Percentiles rank a stretch among this genome's conserved stretches.
Conservation (phyloP, 2,113 vertebrate species). For the Corynorhinus townsendii region DNA sequence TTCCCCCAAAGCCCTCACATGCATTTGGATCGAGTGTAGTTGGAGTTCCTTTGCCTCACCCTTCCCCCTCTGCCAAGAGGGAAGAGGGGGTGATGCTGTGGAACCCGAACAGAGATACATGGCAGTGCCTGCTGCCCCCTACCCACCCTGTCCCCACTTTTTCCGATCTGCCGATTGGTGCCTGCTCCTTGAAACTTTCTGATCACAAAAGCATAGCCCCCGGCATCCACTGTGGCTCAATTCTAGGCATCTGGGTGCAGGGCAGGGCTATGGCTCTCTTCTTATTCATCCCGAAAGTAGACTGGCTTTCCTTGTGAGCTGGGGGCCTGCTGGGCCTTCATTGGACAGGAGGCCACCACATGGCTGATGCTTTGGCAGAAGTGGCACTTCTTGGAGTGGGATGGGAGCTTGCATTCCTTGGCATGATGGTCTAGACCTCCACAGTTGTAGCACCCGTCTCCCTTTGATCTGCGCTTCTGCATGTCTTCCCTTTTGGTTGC, state of each 20-base stretch:
- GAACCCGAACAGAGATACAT: slow-evolving; percentile 41
- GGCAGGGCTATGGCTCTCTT: slow-evolving; percentile 81
- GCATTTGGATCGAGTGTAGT: neutral
- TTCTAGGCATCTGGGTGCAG: slow-evolving; percentile 83
- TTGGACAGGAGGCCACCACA: slow-evolving; percentile 96
- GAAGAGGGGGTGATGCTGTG: slow-evolving; percentile 56
- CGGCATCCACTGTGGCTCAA: slow-evolving; percentile 73
- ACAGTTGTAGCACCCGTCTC: slow-evolving; percentile 95
- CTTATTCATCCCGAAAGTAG: slow-evolving; percentile 85
- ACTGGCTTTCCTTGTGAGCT: slow-evolving; percentile 91
- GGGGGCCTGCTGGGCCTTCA: slow-evolving; percentile 88
- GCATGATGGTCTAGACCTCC: slow-evolving; percentile 98
- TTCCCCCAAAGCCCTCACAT: slow-evolving; percentile 14
- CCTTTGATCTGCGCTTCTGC: too few species aligned
- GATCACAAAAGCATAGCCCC: slow-evolving; percentile 56
- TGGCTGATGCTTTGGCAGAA: slow-evolving; percentile 98
- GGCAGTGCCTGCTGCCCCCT: slow-evolving; percentile 40
- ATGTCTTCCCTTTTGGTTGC: too few species aligned
- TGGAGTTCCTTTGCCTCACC: slow-evolving; percentile 43
- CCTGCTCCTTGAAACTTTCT: slow-evolving; percentile 75
- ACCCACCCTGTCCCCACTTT: slow-evolving; percentile 56
- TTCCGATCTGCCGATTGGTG: slow-evolving; percentile 66
- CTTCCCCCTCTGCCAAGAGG: neutral
- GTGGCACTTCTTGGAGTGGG: slow-evolving; percentile 99
- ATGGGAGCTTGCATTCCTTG: slow-evolving; percentile 98